Conservation (phyloP, 2,113 vertebrate genomes). For the Tenebrosternarchus preto region DNA sequence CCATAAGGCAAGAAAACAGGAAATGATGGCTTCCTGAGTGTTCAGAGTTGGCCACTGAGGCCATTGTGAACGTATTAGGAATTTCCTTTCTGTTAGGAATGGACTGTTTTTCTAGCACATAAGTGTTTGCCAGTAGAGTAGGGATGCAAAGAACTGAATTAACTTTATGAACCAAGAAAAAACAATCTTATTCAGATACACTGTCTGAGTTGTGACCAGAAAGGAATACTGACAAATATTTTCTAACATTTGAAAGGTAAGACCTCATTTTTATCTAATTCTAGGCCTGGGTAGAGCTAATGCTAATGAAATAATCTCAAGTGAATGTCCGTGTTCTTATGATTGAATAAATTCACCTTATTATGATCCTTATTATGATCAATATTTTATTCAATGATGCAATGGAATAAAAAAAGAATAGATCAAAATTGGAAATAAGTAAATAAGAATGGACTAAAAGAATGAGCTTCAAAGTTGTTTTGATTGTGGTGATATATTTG, state of each 20-base stretch:
- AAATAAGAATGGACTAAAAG: neutral
- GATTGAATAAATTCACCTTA: neutral
- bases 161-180: constrained; percentile 31
- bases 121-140: constrained; percentile 61
- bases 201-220: neutral
- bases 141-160: constrained; percentile 53
- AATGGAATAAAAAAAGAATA: neutral
- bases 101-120: constrained; percentile 59
- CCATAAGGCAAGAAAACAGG: constrained; percentile 63
- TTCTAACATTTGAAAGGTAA: constrained; percentile 30
- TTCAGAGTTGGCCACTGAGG: constrained; percentile 18
- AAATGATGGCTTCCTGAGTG: constrained; percentile 62
- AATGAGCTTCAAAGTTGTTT: neutral
- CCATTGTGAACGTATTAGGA: constrained; percentile 61
- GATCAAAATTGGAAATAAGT: neutral
- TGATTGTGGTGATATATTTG: too few species aligned
- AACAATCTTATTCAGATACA: neutral
- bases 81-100: constrained; percentile 74
- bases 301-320: neutral
- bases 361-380: neutral
- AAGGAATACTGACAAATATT: constrained; percentile 3
- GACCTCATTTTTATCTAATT: constrained; percentile 8
- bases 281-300: neutral
- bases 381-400: neutral
- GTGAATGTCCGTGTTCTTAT: neutral